Conservation (phyloP, 2,888 invertebrate genomes). For the Therioaphis trifolii region DNA sequence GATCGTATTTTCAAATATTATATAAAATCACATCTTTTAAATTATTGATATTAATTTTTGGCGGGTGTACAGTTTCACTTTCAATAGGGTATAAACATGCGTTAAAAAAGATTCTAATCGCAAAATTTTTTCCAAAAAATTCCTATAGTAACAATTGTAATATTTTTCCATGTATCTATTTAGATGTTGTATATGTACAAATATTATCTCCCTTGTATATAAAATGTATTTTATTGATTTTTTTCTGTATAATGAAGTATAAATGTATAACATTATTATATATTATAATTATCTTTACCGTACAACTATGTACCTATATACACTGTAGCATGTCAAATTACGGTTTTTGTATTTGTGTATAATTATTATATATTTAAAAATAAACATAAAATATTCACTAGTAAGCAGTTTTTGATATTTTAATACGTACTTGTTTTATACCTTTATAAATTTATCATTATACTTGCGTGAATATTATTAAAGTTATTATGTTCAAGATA, state of each 20-base stretch:
- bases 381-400: constrained; percentile 59
- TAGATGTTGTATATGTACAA: constrained; percentile 53
- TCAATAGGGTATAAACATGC: constrained; percentile 13
- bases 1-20: constrained; percentile 33
- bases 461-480: too few species aligned
- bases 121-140: constrained; percentile 18
- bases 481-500: too few species aligned
- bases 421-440: not conserved
- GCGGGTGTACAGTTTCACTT: constrained; percentile 18
- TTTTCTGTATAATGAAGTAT: constrained; percentile 55
- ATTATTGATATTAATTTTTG: constrained; percentile 18
- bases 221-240: constrained; percentile 58
- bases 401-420: not conserved
- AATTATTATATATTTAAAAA: constrained; percentile 55
- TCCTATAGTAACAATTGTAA: constrained; percentile 30
- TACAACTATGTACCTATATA: constrained; percentile 50
- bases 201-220: constrained; percentile 52
- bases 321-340: constrained; percentile 55
- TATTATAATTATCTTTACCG: constrained; percentile 53
- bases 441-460: too few species aligned
- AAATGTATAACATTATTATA: constrained; percentile 55
- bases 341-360: constrained; percentile 60
- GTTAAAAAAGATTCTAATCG: not conserved
- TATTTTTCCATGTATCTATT: constrained; percentile 53
- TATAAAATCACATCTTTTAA: constrained; percentile 25